A percentile compares a stretch with the other conserved stretches of the same genome.
phyloP scores from a whole-genome alignment of 2,888 invertebrate genomes.

The Orchesellides sinensis region DNA sequence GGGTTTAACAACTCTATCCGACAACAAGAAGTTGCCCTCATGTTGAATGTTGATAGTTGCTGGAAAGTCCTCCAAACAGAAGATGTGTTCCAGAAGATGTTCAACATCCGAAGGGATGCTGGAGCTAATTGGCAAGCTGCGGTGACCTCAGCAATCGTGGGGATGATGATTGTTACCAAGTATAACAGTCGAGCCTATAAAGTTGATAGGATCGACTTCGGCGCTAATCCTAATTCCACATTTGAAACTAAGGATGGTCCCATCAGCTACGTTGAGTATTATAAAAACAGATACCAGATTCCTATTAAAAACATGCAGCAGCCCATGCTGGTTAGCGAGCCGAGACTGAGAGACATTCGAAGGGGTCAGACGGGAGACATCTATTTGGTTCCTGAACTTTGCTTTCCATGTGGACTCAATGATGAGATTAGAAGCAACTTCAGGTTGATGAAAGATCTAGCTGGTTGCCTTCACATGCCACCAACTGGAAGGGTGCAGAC shows the following conservation, averaged over 20 bases:
- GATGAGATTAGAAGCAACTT: conserved; percentile 23
- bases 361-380: conserved; percentile 13
- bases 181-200: conserved; percentile 78
- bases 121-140: not conserved
- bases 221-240: conserved; percentile 76
- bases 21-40: not conserved
- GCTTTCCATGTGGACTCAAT: conserved; percentile 39
- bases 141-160: not conserved
- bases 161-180: conserved; percentile 32
- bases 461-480: conserved; percentile 27
- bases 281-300: conserved; percentile 72
- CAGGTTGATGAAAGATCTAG: conserved; percentile 37
- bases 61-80: conserved; percentile 51
- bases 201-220: conserved; percentile 78
- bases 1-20: conserved; percentile 53
- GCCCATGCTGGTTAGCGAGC: conserved; percentile 38
- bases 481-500: not conserved
- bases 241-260: conserved; percentile 76
- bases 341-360: conserved; percentile 23
- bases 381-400: conserved; percentile 45
- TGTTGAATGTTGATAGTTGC: conserved; percentile 55
- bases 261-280: conserved; percentile 75
- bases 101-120: not conserved
- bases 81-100: conserved; percentile 13
- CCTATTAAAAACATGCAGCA: conserved; percentile 10